Percentiles rank a stretch among this genome's conserved stretches.
Conservation (phyloP, 2,113 vertebrate genomes). For the Lampris megalopsis region DNA sequence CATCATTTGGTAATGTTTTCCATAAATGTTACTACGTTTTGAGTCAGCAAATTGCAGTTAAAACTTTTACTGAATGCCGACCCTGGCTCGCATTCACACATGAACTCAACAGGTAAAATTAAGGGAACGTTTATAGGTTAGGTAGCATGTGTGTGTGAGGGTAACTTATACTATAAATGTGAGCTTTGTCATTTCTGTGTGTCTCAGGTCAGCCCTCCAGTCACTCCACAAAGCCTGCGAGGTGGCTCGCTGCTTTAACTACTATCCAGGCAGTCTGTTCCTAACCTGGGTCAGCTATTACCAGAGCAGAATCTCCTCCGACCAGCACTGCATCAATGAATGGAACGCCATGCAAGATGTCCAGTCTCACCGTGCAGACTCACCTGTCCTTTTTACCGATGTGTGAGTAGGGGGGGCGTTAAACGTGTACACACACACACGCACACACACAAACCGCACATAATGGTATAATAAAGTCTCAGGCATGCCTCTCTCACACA, state of each 20-base stretch:
- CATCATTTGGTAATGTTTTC: too few relatives aligned
- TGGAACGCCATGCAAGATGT: conserved; percentile 99
- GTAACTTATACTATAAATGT: too few relatives aligned
- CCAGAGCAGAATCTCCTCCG: conserved; percentile 94
- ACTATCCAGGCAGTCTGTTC: conserved; percentile 97
- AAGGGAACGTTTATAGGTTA: too few relatives aligned
- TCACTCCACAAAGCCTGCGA: conserved; percentile 97
- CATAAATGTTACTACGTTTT: too few relatives aligned
- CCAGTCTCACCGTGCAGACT: conserved; percentile 94
- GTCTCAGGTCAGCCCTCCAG: conserved; percentile 93
- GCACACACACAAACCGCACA: neutral
- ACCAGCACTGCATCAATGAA: conserved; percentile 94
- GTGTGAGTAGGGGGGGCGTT: conserved; percentile 85
- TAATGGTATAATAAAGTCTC: too few relatives aligned
- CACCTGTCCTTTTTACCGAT: conserved; percentile 93
- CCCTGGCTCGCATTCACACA: too few relatives aligned
- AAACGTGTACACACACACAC: neutral
- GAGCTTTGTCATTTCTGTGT: neutral
- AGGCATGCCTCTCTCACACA: neutral
- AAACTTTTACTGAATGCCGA: too few relatives aligned
- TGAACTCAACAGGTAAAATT: too few relatives aligned
- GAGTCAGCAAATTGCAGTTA: too few relatives aligned
- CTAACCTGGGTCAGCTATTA: conserved; percentile 99
- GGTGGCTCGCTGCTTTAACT: conserved; percentile 94
- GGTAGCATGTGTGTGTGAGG: too few relatives aligned